Percentiles rank a stretch among this genome's conserved stretches.
Evolutionary conservation across 2,797 vertebrate species (phyloP).

Genomic region (Tamandua tetradactyla): DNA sequence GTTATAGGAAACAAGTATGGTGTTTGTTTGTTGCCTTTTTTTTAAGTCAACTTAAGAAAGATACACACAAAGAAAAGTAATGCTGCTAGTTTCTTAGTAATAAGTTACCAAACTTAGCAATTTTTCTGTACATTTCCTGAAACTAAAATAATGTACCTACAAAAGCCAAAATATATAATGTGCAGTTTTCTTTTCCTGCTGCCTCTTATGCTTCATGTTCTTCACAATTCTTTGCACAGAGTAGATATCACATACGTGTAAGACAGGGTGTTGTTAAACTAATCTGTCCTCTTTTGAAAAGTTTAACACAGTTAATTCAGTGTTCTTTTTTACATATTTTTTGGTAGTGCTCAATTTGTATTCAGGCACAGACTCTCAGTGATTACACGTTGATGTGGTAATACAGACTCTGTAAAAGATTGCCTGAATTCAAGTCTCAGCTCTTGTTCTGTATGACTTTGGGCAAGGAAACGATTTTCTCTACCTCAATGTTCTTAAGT

Average conservation of each 20-base stretch:
- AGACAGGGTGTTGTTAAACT: background rate
- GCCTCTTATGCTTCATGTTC: background rate
- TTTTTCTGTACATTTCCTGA: background rate
- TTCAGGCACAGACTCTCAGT: background rate
- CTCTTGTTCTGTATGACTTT: background rate
- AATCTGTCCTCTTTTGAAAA: background rate
- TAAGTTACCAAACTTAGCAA: background rate
- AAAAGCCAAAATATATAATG: background rate
- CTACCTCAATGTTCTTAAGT: background rate
- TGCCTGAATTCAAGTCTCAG: background rate
- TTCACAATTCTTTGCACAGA: background rate
- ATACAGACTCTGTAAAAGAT: background rate
- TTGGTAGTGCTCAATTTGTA: background rate
- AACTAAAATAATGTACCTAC: background rate
- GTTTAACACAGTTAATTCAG: background rate
- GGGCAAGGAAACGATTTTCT: background rate
- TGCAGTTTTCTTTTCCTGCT: background rate
- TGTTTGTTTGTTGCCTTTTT: background rate
- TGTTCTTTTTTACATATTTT: background rate
- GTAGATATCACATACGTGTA: background rate
- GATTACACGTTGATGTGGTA: background rate
- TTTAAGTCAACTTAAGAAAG: constrained; percentile 21
- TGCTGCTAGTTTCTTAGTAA: constrained; percentile 6
- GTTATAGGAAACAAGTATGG: constrained; percentile 96
- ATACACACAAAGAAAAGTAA: background rate